Percentiles rank a stretch among this genome's conserved stretches.
phyloP scores from a whole-genome alignment of 2,113 vertebrate species.

The Myxocyprinus asiaticus region DNA sequence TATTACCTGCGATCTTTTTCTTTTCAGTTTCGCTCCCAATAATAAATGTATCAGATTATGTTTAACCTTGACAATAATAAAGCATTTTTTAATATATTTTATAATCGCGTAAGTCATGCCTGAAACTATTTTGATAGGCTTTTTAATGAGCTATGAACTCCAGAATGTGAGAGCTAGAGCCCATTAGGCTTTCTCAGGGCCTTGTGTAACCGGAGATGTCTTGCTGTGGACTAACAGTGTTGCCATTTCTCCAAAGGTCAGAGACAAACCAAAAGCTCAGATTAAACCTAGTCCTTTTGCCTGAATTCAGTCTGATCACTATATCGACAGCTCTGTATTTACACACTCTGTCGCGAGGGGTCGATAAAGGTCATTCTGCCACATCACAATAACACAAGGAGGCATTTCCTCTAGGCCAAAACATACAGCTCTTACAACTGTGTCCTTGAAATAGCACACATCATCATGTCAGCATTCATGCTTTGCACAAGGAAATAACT shows the following conservation, averaged over 20 bases:
- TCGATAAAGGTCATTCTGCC: slow-evolving; percentile 31
- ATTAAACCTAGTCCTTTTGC: neutral
- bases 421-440: neutral
- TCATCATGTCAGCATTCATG: slow-evolving; percentile 13
- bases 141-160: no score
- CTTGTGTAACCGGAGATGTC: slow-evolving; percentile 36
- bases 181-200: neutral
- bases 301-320: no score
- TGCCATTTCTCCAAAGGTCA: slow-evolving; percentile 2
- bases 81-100: no score
- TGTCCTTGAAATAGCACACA: slow-evolving; percentile 41
- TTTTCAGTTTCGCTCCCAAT: no score
- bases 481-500: neutral
- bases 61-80: no score
- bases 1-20: no score
- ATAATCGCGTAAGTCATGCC: no score
- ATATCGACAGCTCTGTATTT: neutral
- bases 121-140: no score
- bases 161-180: neutral
- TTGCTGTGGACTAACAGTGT: slow-evolving; percentile 24
- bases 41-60: no score
- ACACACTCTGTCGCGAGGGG: neutral
- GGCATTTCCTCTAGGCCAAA: neutral
- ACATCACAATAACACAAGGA: slow-evolving; percentile 36
- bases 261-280: neutral